phyloP scores from a whole-genome alignment of 2,113 vertebrate genomes.

The Dinomys branickii region DNA sequence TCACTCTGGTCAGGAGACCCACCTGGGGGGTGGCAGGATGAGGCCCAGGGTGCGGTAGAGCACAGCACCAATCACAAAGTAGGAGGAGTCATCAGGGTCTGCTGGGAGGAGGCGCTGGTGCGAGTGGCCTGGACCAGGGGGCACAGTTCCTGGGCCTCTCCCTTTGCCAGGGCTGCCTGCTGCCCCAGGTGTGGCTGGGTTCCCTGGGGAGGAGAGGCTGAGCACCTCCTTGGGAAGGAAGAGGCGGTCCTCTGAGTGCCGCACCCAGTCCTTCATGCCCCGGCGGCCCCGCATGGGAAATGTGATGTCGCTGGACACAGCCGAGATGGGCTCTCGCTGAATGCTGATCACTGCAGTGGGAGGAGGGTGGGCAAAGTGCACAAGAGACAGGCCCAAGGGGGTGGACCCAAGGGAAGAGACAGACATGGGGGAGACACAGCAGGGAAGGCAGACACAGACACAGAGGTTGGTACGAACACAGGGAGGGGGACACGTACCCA shows the following conservation, averaged over 20 bases:
- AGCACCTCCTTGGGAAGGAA: conserved; percentile 98
- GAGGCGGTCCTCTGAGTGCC: conserved; percentile 97
- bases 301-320: conserved; percentile 98
- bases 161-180: conserved; percentile 22
- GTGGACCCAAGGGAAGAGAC: background rate
- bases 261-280: conserved; percentile 99
- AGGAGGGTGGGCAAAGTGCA: background rate
- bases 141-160: conserved; percentile 35
- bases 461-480: background rate
- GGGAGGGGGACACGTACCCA: background rate
- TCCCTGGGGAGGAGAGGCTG: conserved; percentile 91
- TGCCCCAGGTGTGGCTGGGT: background rate
- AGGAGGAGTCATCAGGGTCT: conserved; percentile 92
- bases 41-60: conserved; percentile 95
- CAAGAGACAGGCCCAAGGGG: background rate
- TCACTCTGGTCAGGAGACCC: conserved; percentile 73
- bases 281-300: conserved; percentile 97
- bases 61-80: conserved; percentile 97
- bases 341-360: conserved; percentile 94
- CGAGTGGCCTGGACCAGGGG: conserved; percentile 61
- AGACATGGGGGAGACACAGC: background rate
- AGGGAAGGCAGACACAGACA: background rate
- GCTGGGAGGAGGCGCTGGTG: conserved; percentile 72
- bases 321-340: conserved; percentile 96
- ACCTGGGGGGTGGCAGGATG: conserved; percentile 95